A percentile compares a stretch with the other conserved stretches of the same genome.
Conservation (phyloP, 2,888 invertebrate genomes). For the Branchipolynoe longqiensis region DNA sequence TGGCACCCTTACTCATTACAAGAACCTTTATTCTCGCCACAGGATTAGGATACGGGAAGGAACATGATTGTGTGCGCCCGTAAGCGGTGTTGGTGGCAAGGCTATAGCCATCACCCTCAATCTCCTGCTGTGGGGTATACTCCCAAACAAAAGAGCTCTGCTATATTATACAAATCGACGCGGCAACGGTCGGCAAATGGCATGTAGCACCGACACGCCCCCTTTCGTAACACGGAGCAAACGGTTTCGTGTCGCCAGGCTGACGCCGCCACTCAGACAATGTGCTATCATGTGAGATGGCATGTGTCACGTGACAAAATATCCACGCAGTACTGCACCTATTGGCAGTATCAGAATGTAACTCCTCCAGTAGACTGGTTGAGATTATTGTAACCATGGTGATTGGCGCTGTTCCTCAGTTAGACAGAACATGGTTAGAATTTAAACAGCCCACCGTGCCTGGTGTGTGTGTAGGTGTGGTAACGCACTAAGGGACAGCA, state of each 20-base stretch:
- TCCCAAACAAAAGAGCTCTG: no score
- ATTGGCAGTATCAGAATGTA: not conserved
- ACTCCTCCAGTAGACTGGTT: not conserved
- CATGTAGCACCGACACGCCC: conserved; percentile 49
- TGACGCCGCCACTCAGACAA: conserved; percentile 44
- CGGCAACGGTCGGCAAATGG: conserved; percentile 18
- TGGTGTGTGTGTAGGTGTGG: not conserved
- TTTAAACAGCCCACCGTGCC: no score
- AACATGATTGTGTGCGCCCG: not conserved
- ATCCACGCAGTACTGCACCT: not conserved
- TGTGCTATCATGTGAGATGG: conserved; percentile 28
- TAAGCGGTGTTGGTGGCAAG: not conserved
- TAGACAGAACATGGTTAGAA: no score
- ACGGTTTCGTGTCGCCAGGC: conserved; percentile 38
- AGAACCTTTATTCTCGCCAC: no score
- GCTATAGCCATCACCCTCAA: not conserved
- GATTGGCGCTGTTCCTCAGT: no score
- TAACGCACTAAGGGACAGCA: not conserved
- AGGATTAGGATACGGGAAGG: not conserved
- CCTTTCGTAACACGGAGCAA: conserved; percentile 28
- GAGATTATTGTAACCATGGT: no score
- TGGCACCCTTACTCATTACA: no score
- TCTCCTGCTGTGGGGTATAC: no score
- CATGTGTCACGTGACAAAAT: conserved; percentile 51
- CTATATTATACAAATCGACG: not conserved